Evolutionary conservation across 2,797 vertebrate species (phyloP).

Genomic region (Tinamus major): DNA sequence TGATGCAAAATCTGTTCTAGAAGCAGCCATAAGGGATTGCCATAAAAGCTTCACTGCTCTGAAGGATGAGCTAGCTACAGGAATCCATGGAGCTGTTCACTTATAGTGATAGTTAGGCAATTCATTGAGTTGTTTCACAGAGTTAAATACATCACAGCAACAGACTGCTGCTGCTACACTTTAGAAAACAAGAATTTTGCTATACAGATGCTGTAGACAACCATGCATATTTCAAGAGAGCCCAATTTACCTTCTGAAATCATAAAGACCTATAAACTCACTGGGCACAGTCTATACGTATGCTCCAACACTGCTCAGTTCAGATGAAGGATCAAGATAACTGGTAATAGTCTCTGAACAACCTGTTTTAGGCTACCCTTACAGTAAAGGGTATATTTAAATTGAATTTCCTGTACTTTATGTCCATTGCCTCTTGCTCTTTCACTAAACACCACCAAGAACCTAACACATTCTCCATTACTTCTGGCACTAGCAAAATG

Average conservation of each 20-base stretch:
- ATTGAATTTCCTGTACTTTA: neutral
- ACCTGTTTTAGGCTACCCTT: neutral
- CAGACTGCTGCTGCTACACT: neutral
- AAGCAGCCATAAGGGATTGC: neutral
- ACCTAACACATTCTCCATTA: neutral
- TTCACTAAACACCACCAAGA: neutral
- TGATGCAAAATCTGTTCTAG: neutral
- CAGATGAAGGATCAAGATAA: neutral
- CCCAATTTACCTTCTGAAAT: neutral
- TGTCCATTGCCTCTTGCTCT: neutral
- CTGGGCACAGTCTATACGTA: neutral
- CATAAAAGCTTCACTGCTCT: neutral
- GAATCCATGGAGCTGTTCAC: neutral
- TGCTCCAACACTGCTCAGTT: neutral
- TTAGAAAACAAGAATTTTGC: neutral
- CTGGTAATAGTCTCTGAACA: neutral
- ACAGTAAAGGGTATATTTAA: neutral
- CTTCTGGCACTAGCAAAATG: neutral
- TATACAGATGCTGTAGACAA: neutral
- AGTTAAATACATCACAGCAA: neutral
- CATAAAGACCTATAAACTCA: neutral
- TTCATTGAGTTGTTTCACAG: neutral
- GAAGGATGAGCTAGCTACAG: neutral
- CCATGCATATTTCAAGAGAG: neutral
- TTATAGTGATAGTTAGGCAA: neutral